Evolutionary conservation across 2,888 invertebrate genomes (phyloP), one percentile per base, ranked within the genome.

Genomic region (Ashinkailepas kermadecensis): DNA sequence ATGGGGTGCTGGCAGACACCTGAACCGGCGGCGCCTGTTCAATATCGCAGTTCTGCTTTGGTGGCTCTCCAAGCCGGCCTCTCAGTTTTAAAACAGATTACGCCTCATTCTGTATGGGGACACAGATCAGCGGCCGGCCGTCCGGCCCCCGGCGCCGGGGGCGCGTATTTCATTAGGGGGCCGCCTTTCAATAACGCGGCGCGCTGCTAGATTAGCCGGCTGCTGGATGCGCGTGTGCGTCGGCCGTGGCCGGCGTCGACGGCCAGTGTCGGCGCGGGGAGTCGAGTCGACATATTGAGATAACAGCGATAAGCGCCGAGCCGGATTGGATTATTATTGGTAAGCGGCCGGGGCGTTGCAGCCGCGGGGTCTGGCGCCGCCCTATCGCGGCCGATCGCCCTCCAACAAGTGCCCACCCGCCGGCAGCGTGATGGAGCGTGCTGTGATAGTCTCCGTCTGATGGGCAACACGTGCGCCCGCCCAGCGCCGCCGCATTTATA

Each of bases 61-160:
- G 54, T 56, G 56, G 15, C 74, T 74, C 74, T 74, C 54, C 74
- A 74, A 56, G 74, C 54, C 74, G 54, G 21, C 54, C 15, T 56
- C 74, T 56, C 74, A 74, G 74, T 74, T 74, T 74, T 74, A 74
- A 74, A 74, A 74, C 74, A 74, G 74, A 74, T 74, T 74, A 74
- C 74, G 74, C 74, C 25, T 70, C 70, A 39, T 39, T 70, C 39
- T 15, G 25, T 13, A 6, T 13, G 70, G 39, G 70, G 70, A 70
- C 70, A 11, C 39, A 15, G 70, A 70, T 70, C 70, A 70, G 70
- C 25, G 70, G 70, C 39, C 70, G 15, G 39, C 39, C 39, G 70
- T 15, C 25, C 70, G 62, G 39, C 70, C 12, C 65, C 70, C 13
- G 54, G 54, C 56, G 56, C 2, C 18, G 70, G 54, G 74, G 18